Base-by-base conservation (phyloP, 1,140 invertebrate genomes). In the Tetramorium simillimum region DNA sequence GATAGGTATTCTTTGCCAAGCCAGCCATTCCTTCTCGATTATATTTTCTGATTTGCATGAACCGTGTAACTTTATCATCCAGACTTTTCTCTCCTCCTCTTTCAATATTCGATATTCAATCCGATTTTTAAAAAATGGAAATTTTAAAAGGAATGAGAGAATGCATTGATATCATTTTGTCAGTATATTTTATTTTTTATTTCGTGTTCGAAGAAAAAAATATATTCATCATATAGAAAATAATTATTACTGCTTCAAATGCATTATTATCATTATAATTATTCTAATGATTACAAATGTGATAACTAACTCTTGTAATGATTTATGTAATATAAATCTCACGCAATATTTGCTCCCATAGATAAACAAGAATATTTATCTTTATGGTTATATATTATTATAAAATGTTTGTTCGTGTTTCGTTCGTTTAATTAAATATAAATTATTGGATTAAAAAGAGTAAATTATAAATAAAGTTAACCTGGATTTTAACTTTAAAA, bases 401-500 rank as follows among this genome's bases (percentile, higher is more conserved):
- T 69, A 53, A 53, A 37, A 0, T 56, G 70, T 81, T 81, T 33
- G 33, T 33, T 33, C 3, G 33, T 33, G 3, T 33, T 33, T 33
- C 33, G 33, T 33, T 33, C 33, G 33, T 33, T 33, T 4, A 33
- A 33, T 33, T 33, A 33, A 33, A 33, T 33, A 33, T 33, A 33
- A 69, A 40, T 3, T 24, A 60, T 9, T 24, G n/a, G 4, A 24
- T 81, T 33, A 21, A 80, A 67, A 43, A 67, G 28, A 81, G 43
- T 81, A 56, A 69, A 56, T 65, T 62, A 63, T 3, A 63, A n/a
- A n/a, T 33, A 43, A 43, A 67, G 53, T 77, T 69, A 69, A 81
- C 28, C 16, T 43, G 14, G 21, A 18, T 40, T 24, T 46, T 56
- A 56, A 81, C 6, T 53, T n/a, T 53, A 10, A 53, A 53, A 53